Base-by-base conservation (phyloP, 2,888 invertebrate genomes). In the Drosophila algonquin region DNA sequence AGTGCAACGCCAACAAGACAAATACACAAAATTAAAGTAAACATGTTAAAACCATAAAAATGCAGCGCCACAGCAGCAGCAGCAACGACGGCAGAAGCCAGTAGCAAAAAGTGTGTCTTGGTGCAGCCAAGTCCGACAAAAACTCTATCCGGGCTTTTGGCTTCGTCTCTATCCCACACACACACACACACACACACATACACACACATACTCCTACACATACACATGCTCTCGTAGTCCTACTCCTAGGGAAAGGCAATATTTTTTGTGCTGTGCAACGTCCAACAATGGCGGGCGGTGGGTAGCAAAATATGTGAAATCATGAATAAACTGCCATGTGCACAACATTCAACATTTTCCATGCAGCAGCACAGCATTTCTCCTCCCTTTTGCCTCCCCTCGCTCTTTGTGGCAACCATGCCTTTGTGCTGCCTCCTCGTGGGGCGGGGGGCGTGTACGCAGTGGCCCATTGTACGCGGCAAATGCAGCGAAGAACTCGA, bases 241-340 rank as follows among this genome's bases (percentile, higher is more conserved):
- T 21, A 74, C 74, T 67, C 2, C 40, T 1, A 40, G n/a, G 40
- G 40, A 2, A 64, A 64, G 75, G 85, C 82, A 74, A 81, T 87
- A 87, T 89, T 83, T 83, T 89, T 78, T 84, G 76, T 53, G 57
- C 73, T 68, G 64, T 30, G 73, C 79, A 75, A 68, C 73, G 73
- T 76, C 75, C 75, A 84, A 84, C 88, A 84, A 89, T 77, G 70
- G 73, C 69, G 27, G 53, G 47, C 40, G 47, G 47, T 65, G 48
- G 45, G 35, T 24, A 68, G 75, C 76, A 65, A 89, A 82, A 89
- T 89, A 89, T 86, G 83, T 85, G 89, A 89, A 89, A 89, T 86
- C 89, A 89, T 86, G 85, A 89, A 86, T 86, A 86, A 86, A 89
- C 80, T 86, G 89, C 88, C 85, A 89, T 89, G 89, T 88, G 85